A percentile compares a stretch with the other conserved stretches of the same genome.
Evolutionary conservation across 2,888 invertebrate genomes (phyloP).

Genomic region (Congeria kusceri): DNA sequence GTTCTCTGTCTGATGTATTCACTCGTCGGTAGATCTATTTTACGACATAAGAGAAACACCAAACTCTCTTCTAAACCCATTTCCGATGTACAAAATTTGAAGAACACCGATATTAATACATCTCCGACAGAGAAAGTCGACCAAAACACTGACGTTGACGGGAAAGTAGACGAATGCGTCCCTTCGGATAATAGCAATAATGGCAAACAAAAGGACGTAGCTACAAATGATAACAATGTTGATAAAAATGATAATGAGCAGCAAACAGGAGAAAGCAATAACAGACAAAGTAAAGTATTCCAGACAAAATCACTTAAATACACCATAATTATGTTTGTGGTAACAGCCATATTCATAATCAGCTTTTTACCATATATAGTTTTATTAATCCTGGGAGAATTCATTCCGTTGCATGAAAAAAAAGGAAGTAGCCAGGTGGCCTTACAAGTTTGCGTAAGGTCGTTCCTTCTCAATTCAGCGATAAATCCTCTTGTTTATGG

Average conservation of each 20-base stretch:
- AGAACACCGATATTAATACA: neutral
- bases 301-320: slow-evolving; percentile 48
- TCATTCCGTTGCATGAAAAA: slow-evolving; percentile 46
- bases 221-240: neutral
- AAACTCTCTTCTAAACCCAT: neutral
- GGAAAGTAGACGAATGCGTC: too few relatives aligned
- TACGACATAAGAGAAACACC: slow-evolving; percentile 9
- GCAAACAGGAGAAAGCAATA: neutral
- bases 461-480: slow-evolving; percentile 63
- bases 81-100: neutral
- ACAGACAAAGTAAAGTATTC: neutral
- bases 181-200: too few relatives aligned
- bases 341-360: slow-evolving; percentile 59
- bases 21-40: slow-evolving; percentile 26
- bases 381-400: slow-evolving; percentile 53
- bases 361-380: slow-evolving; percentile 65
- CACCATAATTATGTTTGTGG: slow-evolving; percentile 63
- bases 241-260: neutral
- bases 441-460: slow-evolving; percentile 60
- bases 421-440: slow-evolving; percentile 41
- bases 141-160: too few relatives aligned
- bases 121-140: neutral
- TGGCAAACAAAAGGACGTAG: too few relatives aligned
- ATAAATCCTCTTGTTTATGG: slow-evolving; percentile 66
- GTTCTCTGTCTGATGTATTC: slow-evolving; percentile 35